Evolutionary conservation across 2,797 vertebrate genomes (phyloP).

Genomic region (Poeciliopsis turneri): DNA sequence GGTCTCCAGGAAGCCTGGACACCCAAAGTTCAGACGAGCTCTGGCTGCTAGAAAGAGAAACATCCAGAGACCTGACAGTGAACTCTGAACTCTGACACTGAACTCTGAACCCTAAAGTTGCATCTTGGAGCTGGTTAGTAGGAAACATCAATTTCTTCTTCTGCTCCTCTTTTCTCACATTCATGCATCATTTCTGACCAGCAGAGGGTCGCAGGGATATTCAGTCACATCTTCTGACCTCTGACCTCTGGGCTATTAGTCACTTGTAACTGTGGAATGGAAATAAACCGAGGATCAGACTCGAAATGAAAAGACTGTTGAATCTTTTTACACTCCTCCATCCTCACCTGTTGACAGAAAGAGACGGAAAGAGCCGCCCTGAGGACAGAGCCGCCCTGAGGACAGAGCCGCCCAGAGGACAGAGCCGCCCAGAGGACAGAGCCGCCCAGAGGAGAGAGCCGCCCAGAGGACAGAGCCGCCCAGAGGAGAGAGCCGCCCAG

Average conservation of each 20-base stretch:
- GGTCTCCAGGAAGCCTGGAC: neutral
- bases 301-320: neutral
- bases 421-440: too few species aligned
- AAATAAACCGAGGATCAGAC: neutral
- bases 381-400: too few species aligned
- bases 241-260: conserved; percentile 39
- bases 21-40: neutral
- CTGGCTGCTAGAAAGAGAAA: too few species aligned
- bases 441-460: too few species aligned
- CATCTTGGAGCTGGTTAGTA: neutral
- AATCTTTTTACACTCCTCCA: neutral
- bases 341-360: neutral
- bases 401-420: too few species aligned
- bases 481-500: too few species aligned
- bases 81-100: too few species aligned
- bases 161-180: conserved; percentile 12
- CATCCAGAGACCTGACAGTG: too few species aligned
- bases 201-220: conserved; percentile 51
- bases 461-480: too few species aligned
- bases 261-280: conserved; percentile 5
- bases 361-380: neutral
- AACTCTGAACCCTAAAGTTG: too few species aligned
- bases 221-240: conserved; percentile 44
- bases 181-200: conserved; percentile 20
- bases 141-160: neutral